Base-by-base conservation (phyloP, 2,888 invertebrate species). In the Leucania comma region DNA sequence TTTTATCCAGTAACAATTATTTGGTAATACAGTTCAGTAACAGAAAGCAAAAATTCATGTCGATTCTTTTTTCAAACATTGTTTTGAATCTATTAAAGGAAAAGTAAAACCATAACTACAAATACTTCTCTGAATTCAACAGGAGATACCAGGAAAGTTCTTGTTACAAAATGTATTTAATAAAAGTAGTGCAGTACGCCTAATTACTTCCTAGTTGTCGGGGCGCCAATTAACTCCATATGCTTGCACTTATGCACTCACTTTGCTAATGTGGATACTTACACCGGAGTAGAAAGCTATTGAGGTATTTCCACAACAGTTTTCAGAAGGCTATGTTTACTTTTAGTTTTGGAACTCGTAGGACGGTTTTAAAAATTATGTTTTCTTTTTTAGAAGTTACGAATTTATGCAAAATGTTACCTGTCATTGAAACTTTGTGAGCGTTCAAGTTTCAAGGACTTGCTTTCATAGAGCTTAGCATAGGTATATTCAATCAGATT, bases 121-220 rank as follows among this genome's bases (percentile, higher is more conserved):
- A 56, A 72, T 6, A 46, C 26, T 73, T 53, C 26, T 54, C 53
- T 64, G 22, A 58, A 59, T 73, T 53, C 53, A 75, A 79, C 79
- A 53, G 58, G 74, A 59, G 69, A 26, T 57, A 17, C 57, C 50
- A 0, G 46, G 54, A 54, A 65, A 65, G 20, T 61, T 62, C 68
- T 68, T 65, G 29, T 64, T 51, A 46, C 58, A 62, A 68, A 80
- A 68, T 70, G 53, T 78, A 56, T 77, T 65, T 77, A 77, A 65
- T 70, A 59, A 65, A 81, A 81, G 64, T 72, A 81, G 72, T 78
- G 42, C 59, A 56, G 62, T 63, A 8, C 29, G n/a, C 51, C 48
- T 78, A 78, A 81, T 81, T 78, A 72, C 72, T 78, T 81, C 78
- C 78, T 32, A 53, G 70, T 57, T 59, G 80, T 67, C 54, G 59